phyloP scores from a whole-genome alignment of 1,140 invertebrate genomes.

The Drosophila parabipectinata region DNA sequence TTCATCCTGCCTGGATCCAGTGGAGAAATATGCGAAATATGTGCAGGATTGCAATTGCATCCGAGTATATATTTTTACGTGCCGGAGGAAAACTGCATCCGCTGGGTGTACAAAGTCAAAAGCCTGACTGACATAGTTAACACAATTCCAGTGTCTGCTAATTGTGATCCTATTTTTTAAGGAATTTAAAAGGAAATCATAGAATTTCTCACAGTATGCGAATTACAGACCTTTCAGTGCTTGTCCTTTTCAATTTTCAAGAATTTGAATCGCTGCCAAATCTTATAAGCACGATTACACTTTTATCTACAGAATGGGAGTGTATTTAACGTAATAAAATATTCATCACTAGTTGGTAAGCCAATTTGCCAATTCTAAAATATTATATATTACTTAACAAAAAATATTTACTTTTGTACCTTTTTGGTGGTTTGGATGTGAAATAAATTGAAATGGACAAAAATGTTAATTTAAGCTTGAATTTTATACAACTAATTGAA shows the following conservation, averaged over 20 bases:
- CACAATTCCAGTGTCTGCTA: constrained; percentile 63
- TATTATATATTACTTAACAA: constrained; percentile 1
- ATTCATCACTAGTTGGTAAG: neutral
- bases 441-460: constrained; percentile 65
- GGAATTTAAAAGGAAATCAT: neutral
- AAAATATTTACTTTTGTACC: too few relatives aligned
- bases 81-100: constrained; percentile 19
- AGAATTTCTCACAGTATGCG: neutral
- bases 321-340: neutral
- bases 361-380: neutral
- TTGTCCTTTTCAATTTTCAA: constrained; percentile 49
- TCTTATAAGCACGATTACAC: constrained; percentile 4
- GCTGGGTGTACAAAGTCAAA: constrained; percentile 40
- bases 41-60: constrained; percentile 32
- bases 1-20: constrained; percentile 26
- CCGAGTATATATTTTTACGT: constrained; percentile 11
- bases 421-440: neutral
- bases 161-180: constrained; percentile 29
- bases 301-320: neutral
- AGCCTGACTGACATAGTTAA: constrained; percentile 65
- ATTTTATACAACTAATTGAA: constrained; percentile 71
- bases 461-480: constrained; percentile 71
- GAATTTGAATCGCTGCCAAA: constrained; percentile 67
- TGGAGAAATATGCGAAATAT: constrained; percentile 53
- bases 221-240: constrained; percentile 3